Percentiles rank a stretch among this genome's conserved stretches.
These are phyloP conservation scores for Antennarius striatus DNA, from an alignment of 2,113 vertebrate species.

Conservation along the genomic window DNA sequence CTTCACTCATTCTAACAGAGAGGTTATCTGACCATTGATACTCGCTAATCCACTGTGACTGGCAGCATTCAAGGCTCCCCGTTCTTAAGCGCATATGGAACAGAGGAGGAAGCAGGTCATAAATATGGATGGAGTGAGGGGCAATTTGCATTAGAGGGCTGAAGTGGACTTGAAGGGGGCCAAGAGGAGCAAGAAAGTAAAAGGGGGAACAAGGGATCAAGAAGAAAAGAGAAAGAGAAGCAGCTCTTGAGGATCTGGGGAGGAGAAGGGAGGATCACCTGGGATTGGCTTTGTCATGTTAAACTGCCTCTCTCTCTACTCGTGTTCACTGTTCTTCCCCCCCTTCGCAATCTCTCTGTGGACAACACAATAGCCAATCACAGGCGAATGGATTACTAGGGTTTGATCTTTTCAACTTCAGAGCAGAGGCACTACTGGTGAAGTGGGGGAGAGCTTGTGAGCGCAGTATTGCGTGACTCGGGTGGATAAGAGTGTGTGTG, in stretches of 20 bases:
- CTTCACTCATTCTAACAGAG: conserved; percentile 71
- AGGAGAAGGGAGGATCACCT: conserved; percentile 60
- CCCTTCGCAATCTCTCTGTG: conserved; percentile 26
- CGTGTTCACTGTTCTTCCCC: conserved; percentile 35
- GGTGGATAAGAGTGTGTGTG: conserved; percentile 4
- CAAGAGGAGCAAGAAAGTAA: conserved; percentile 14
- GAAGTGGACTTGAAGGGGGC: conserved; percentile 56
- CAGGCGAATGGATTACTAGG: conserved; percentile 69
- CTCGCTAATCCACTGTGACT: conserved; percentile 71
- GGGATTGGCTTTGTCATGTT: conserved; percentile 78
- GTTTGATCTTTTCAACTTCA: conserved; percentile 70
- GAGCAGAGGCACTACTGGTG: conserved; percentile 54
- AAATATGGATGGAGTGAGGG: conserved; percentile 65
- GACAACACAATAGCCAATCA: conserved; percentile 71
- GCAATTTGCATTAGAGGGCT: conserved; percentile 72
- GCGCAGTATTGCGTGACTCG: conserved; percentile 48
- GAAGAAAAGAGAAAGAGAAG: conserved; percentile 38
- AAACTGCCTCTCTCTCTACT: conserved; percentile 58
- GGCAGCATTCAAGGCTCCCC: conserved; percentile 57
- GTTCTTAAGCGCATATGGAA: conserved; percentile 74
- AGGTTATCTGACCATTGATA: conserved; percentile 77
- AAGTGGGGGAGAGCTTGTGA: conserved; percentile 47
- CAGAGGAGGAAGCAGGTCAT: conserved; percentile 63
- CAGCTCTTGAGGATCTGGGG: conserved; percentile 54
- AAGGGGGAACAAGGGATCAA: conserved; percentile 59